Conservation (phyloP, 2,888 invertebrate species). For the Archips crataeganus region DNA sequence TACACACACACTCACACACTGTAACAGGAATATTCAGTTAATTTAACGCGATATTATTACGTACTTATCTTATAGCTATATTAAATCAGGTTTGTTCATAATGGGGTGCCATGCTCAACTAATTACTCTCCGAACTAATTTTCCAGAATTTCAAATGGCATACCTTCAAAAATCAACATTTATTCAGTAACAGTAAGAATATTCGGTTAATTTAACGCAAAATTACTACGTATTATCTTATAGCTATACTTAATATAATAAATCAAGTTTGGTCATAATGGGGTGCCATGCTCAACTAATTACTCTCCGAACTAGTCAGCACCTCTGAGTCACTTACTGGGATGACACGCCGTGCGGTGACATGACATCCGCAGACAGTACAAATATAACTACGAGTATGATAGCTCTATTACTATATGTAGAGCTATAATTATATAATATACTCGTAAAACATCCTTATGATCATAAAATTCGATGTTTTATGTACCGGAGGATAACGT, state of each 20-base stretch:
- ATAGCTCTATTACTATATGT: too few species aligned
- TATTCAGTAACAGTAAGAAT: too few species aligned
- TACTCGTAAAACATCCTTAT: constrained; percentile 18
- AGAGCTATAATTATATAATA: not conserved
- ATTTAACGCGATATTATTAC: not conserved
- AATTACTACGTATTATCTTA: not conserved
- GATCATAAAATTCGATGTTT: constrained; percentile 9
- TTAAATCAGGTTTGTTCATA: constrained; percentile 3
- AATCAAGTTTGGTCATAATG: constrained; percentile 1
- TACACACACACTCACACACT: too few species aligned
- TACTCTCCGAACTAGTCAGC: constrained; percentile 4
- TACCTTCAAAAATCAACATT: too few species aligned
- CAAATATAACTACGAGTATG: not conserved
- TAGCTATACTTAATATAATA: not conserved
- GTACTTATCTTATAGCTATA: not conserved
- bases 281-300: constrained; percentile 12
- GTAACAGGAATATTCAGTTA: too few species aligned
- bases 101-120: constrained; percentile 6
- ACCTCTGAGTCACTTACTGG: constrained; percentile 1
- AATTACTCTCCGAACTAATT: constrained; percentile 10
- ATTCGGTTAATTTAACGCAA: not conserved
- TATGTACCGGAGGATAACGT: not conserved
- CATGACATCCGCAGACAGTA: constrained; percentile 1
- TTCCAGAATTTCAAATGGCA: too few species aligned
- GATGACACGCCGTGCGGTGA: constrained; percentile 3